Conservation (phyloP, 2,797 vertebrate species). For the Cyprinodon diabolis region DNA sequence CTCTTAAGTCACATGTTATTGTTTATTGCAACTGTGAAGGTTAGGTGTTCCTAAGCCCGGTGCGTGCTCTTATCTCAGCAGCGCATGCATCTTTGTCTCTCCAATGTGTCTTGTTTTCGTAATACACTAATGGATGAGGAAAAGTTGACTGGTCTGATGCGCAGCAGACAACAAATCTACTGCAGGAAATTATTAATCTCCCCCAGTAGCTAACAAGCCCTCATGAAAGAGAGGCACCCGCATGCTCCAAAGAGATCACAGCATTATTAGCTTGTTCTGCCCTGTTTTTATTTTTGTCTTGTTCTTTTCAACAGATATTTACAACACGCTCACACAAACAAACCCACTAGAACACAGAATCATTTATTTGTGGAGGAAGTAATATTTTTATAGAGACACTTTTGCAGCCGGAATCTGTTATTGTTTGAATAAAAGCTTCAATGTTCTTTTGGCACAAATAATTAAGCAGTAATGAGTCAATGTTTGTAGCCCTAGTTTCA, state of each 20-base stretch:
- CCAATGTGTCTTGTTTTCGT: conserved; percentile 80
- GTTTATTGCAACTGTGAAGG: conserved; percentile 86
- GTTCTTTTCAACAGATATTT: conserved; percentile 45
- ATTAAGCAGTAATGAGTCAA: too few species aligned
- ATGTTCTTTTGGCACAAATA: too few species aligned
- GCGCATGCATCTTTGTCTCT: conserved; percentile 86
- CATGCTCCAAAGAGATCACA: conserved; percentile 74
- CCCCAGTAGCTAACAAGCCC: conserved; percentile 76
- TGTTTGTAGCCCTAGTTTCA: too few species aligned
- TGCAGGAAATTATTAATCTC: conserved; percentile 78
- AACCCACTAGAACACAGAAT: neutral
- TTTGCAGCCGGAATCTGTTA: neutral
- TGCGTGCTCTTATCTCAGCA: conserved; percentile 82
- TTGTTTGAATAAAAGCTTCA: neutral
- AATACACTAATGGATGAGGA: conserved; percentile 83
- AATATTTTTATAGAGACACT: neutral
- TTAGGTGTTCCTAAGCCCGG: conserved; percentile 87
- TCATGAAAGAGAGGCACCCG: conserved; percentile 74
- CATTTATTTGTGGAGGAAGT: conserved; percentile 23
- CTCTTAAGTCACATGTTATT: conserved; percentile 88
- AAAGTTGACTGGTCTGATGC: conserved; percentile 83
- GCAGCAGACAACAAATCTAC: conserved; percentile 78
- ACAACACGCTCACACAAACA: conserved; percentile 19
- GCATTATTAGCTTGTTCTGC: conserved; percentile 55
- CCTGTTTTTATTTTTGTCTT: conserved; percentile 44